Conservation (phyloP, 2,797 vertebrate species). For the Centroberyx gerrardi region DNA sequence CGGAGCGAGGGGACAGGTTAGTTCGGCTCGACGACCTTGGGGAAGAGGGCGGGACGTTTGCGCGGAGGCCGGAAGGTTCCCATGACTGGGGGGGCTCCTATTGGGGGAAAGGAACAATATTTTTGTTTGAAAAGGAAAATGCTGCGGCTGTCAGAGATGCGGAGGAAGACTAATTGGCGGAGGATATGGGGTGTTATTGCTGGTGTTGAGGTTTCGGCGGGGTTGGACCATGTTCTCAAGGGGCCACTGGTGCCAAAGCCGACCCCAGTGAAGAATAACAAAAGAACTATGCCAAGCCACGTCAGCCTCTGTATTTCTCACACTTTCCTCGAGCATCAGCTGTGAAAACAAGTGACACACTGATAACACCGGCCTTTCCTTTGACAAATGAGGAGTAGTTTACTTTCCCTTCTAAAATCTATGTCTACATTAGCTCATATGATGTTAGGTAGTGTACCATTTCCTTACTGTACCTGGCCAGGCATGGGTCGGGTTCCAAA, state of each 20-base stretch:
- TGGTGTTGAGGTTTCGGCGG: slow-evolving; percentile 50
- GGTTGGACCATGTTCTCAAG: slow-evolving; percentile 53
- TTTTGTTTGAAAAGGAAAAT: slow-evolving; percentile 73
- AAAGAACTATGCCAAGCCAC: slow-evolving; percentile 5
- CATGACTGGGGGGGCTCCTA: slow-evolving; percentile 60
- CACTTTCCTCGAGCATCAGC: slow-evolving; percentile 26
- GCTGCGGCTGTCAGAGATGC: slow-evolving; percentile 59
- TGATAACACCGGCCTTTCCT: slow-evolving; percentile 1
- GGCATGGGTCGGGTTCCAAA: slow-evolving; percentile 63
- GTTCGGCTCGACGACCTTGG: slow-evolving; percentile 67
- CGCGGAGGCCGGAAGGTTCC: slow-evolving; percentile 69
- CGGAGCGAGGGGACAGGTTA: slow-evolving; percentile 41
- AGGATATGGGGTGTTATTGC: slow-evolving; percentile 67
- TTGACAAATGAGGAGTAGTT: not conserved
- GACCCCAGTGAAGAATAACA: slow-evolving; percentile 51
- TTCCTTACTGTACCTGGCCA: slow-evolving; percentile 41
- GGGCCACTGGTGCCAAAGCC: slow-evolving; percentile 23
- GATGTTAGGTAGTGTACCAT: not conserved
- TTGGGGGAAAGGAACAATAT: slow-evolving; percentile 75
- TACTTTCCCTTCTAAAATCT: not conserved
- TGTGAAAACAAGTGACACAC: slow-evolving; percentile 50
- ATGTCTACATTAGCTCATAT: slow-evolving; percentile 6
- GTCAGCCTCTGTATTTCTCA: slow-evolving; percentile 35
- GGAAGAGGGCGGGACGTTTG: slow-evolving; percentile 42
- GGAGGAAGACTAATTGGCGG: slow-evolving; percentile 64